Percentiles rank a stretch among this genome's conserved stretches.
These are phyloP conservation scores for Chironex yamaguchii DNA, from an alignment of 30 jellyfish, hydroid and myxozoan genomes.

Conservation along the genomic window DNA sequence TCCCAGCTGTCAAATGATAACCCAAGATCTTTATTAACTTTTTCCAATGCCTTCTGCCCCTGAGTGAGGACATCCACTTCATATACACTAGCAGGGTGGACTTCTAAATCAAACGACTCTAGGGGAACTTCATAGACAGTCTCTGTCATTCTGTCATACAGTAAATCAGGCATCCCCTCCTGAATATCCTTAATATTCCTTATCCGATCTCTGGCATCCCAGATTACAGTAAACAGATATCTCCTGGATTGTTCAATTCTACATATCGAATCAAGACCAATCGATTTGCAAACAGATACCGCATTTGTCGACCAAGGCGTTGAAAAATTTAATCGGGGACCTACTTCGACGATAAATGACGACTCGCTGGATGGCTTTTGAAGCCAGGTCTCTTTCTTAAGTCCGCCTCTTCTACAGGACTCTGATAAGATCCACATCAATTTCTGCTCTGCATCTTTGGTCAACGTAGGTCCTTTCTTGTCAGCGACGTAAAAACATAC, in stretches of 20 bases:
- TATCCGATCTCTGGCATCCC: background rate
- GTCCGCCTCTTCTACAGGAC: background rate
- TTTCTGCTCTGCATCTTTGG: background rate
- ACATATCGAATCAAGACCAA: conserved; percentile 67
- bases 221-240: conserved; percentile 34
- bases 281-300: conserved; percentile 79
- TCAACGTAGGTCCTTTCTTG: background rate
- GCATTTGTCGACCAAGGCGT: conserved; percentile 93
- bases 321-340: conserved; percentile 88
- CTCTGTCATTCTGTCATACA: conserved; percentile 92
- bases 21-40: conserved; percentile 74
- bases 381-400: conserved; percentile 22
- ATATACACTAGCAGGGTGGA: conserved; percentile 52
- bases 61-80: conserved; percentile 69
- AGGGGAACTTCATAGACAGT: conserved; percentile 59
- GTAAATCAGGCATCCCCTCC: conserved; percentile 35
- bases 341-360: conserved; percentile 65
- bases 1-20: conserved; percentile 88
- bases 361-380: background rate
- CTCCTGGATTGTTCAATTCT: conserved; percentile 81
- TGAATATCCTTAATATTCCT: conserved; percentile 1
- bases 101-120: conserved; percentile 56
- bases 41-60: conserved; percentile 73
- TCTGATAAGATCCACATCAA: conserved; percentile 48
- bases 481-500: conserved; percentile 61